Evolutionary conservation across 1,140 invertebrate species (phyloP), one percentile per base, ranked within the genome.

Genomic region (Thaumetopoea pityocampa): DNA sequence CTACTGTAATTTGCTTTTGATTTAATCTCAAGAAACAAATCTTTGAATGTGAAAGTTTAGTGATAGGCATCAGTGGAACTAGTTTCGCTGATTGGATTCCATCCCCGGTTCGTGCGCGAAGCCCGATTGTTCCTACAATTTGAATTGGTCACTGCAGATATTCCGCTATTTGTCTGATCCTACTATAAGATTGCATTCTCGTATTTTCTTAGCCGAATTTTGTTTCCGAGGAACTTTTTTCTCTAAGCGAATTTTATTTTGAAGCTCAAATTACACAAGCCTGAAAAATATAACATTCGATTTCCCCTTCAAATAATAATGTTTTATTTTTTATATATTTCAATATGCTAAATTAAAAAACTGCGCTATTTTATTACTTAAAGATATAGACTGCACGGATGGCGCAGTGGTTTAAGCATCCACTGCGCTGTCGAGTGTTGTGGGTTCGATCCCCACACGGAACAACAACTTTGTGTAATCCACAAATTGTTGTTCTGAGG

Each of bases 1-100:
- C 79, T 73, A 72, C 69, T 78, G 80, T 81, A 84, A 84, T 84
- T 81, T 77, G 80, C 80, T 71, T 83, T 83, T 80, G 77, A 84
- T 81, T 84, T 84, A 80, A 84, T 84, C 80, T 84, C 58, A 64
- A 80, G 77, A 84, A 84, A 84, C 80, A 84, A 84, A 84, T 84
- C 80, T 84, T 81, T 78, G 77, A 84, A 84, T 81, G 80, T 81
- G 77, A 78, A 80, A 81, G 61, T 70, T 67, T 71, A 70, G 69
- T 66, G 79, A 83, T 83, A 83, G 68, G 77, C 72, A 83, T 83
- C 79, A 67, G 65, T 67, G 54, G 58, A 76, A 70, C 74, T 81
- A 78, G 77, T 79, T 76, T 69, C 56, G 59, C 64, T 84, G 77
- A 84, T 84, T 84, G 80, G 77, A 72, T 78, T 67, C 71, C 62